Evolutionary conservation across 2,888 invertebrate genomes (phyloP), one percentile per base, ranked within the genome.

Genomic region (Pandemis corylana): DNA sequence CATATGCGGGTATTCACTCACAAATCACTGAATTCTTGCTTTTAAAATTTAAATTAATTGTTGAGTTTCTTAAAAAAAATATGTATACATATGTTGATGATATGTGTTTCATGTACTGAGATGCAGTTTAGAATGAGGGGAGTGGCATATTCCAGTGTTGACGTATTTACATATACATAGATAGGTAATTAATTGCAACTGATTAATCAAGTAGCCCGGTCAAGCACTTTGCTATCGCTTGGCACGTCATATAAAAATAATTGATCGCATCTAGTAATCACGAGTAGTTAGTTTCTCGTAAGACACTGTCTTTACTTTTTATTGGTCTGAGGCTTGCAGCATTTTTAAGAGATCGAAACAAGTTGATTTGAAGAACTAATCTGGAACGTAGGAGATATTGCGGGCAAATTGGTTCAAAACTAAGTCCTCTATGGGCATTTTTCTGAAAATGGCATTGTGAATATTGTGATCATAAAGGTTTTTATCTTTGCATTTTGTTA

Each of bases 171-270:
- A 7, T 36, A 64, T 44, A 42, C 20, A 36, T 13, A 28, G 9
- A 51, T 20, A 20, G n/a, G n/a, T n/a, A 20, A 20, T 20, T 65
- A 65, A 49, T 49, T 65, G 49, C 46, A 42, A 36, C 68, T 64
- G 49, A 69, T 73, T 73, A 68, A 53, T 20, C 44, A 7, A 46
- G 13, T 53, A 67, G 67, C n/a, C 42, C 69, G 69, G 69, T 74
- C 73, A 42, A n/a, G 69, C 65, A 74, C 74, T 69, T 59, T 12
- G 59, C 61, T 69, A 74, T 74, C 68, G 28, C 49, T 28, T 13
- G 68, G 10, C 28, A 15, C 67, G 53, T 67, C 51, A 53, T 49
- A 64, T 65, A 69, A 69, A 66, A 69, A 65, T 3, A 5, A 59
- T 28, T 59, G 59, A 59, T 59, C 10, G 28, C 59, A 59, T 59